These are phyloP conservation scores for Galaxea fascicularis DNA, from an alignment of 92 coral and sea anemone species.

Conservation along the genomic window DNA sequence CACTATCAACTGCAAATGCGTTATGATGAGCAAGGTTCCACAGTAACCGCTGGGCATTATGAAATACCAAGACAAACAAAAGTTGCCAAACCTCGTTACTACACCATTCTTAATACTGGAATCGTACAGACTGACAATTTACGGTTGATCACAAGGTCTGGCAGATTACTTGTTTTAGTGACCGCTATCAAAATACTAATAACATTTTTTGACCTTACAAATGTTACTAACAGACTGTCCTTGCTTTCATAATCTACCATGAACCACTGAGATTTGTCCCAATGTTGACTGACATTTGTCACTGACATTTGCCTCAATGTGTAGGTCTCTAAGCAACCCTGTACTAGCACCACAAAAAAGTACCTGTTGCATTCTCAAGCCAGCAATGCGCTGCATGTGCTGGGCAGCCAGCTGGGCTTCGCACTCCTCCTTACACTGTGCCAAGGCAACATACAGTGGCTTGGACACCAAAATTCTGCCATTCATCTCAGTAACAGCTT, in stretches of 20 bases:
- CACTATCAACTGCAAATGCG: slow-evolving; percentile 56
- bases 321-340: too few species aligned
- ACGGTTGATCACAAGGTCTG: too few species aligned
- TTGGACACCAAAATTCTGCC: slow-evolving; percentile 94
- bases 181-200: too few species aligned
- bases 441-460: slow-evolving; percentile 98
- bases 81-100: too few species aligned
- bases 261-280: background rate
- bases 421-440: slow-evolving; percentile 96
- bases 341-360: background rate
- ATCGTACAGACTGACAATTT: too few species aligned
- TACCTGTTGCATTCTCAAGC: slow-evolving; percentile 97
- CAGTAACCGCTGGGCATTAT: slow-evolving; percentile 73
- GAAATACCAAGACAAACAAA: too few species aligned
- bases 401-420: slow-evolving; percentile 98
- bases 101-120: background rate
- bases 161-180: too few species aligned
- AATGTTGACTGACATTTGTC: too few species aligned
- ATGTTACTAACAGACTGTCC: too few species aligned
- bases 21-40: slow-evolving; percentile 24
- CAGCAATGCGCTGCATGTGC: slow-evolving; percentile 98
- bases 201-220: too few species aligned
- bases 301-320: too few species aligned
- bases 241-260: too few species aligned
- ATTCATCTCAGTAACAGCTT: slow-evolving; percentile 99